Conservation (phyloP, 2,113 vertebrate species). For the Amia ocellicauda region DNA sequence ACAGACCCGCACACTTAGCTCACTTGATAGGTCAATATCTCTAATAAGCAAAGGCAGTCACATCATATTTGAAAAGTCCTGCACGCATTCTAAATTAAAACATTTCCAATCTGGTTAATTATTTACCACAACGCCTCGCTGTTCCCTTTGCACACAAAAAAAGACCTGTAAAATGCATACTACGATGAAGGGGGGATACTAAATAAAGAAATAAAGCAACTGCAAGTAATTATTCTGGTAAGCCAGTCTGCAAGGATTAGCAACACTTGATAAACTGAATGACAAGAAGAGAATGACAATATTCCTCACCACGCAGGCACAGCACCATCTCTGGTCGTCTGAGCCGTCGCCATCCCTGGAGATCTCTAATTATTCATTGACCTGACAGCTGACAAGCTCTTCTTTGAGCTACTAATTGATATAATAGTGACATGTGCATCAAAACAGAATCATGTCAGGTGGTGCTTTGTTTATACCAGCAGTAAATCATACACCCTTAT, state of each 20-base stretch:
- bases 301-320: conserved; percentile 12
- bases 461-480: too few species aligned
- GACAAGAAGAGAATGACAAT: conserved; percentile 1
- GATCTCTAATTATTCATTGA: conserved; percentile 17
- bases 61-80: too few species aligned
- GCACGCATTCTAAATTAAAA: too few species aligned
- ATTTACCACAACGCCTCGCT: too few species aligned
- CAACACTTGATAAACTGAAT: conserved; percentile 20
- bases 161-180: too few species aligned
- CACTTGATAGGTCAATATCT: too few species aligned
- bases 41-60: too few species aligned
- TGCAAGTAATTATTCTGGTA: background rate
- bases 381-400: conserved; percentile 34
- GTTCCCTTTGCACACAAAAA: too few species aligned
- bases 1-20: background rate
- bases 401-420: conserved; percentile 28
- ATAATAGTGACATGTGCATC: conserved; percentile 23
- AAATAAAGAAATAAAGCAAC: too few species aligned
- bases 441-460: conserved; percentile 10
- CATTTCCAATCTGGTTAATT: too few species aligned
- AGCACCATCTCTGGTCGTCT: conserved; percentile 25
- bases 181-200: too few species aligned
- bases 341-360: background rate
- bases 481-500: too few species aligned
- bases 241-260: background rate